These are phyloP conservation scores for Tachysurus fulvidraco DNA, from an alignment of 2,113 vertebrate genomes.

Conservation along the genomic window DNA sequence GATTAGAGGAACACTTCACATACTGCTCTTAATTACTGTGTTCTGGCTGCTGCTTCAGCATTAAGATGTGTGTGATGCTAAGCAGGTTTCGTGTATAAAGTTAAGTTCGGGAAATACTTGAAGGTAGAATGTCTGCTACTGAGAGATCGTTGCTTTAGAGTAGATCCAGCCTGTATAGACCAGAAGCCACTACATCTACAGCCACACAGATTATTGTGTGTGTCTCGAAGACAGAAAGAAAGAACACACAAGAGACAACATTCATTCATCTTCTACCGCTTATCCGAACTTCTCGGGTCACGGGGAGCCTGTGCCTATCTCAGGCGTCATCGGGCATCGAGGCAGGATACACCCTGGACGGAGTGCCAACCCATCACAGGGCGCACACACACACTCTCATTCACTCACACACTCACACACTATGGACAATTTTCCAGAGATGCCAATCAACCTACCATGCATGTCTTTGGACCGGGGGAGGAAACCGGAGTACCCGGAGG, in stretches of 20 bases:
- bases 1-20: constrained; percentile 1
- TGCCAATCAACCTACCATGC: too few relatives aligned
- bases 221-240: constrained; percentile 17
- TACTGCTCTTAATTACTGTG: background rate
- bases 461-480: too few relatives aligned
- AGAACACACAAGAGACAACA: constrained; percentile 39
- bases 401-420: too few relatives aligned
- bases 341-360: too few relatives aligned
- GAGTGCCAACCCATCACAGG: too few relatives aligned
- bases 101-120: background rate
- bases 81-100: background rate
- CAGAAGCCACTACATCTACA: constrained; percentile 43
- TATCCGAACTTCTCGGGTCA: too few relatives aligned
- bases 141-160: background rate
- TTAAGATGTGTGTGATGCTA: background rate
- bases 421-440: too few relatives aligned
- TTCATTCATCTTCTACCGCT: too few relatives aligned
- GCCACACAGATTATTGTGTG: constrained; percentile 35
- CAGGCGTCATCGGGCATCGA: too few relatives aligned
- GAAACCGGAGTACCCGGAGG: too few relatives aligned
- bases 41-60: constrained; percentile 4
- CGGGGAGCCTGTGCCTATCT: too few relatives aligned
- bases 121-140: background rate
- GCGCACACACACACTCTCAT: too few relatives aligned
- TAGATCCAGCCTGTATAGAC: constrained; percentile 26